Evolutionary conservation across 2,797 vertebrate genomes (phyloP).

Genomic region (Falco biarmicus): DNA sequence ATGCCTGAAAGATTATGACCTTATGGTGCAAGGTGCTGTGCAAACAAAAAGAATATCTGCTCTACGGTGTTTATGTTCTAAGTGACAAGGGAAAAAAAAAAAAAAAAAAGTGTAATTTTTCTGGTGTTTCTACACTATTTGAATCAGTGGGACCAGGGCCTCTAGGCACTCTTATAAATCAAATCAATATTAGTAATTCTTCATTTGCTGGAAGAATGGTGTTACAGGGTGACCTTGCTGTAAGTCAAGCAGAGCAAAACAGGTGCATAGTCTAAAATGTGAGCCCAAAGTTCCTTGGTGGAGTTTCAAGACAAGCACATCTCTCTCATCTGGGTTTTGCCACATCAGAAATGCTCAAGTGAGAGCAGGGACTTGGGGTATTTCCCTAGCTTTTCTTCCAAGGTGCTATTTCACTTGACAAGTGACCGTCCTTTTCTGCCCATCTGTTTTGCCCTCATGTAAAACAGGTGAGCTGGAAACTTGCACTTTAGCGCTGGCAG

Average conservation of each 20-base stretch:
- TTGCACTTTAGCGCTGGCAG: accelerated
- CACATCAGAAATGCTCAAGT: neutral
- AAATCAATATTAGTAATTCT: neutral
- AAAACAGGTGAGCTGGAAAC: neutral
- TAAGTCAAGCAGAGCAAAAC: neutral
- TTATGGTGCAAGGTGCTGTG: neutral
- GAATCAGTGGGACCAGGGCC: neutral
- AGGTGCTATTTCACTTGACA: neutral
- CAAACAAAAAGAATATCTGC: neutral
- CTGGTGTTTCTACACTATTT: neutral
- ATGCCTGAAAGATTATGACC: neutral
- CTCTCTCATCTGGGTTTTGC: neutral
- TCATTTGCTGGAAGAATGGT: neutral
- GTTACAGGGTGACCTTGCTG: neutral
- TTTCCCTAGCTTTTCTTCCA: neutral
- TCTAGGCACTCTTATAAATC: neutral
- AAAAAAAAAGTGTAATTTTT: neutral
- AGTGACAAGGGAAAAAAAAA: neutral
- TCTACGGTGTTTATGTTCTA: neutral
- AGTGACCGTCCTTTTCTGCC: neutral
- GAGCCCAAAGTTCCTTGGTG: neutral
- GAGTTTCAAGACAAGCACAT: neutral
- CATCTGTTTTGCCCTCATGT: neutral
- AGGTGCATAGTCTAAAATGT: neutral
- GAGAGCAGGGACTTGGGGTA: neutral